Evolutionary conservation across 2,888 invertebrate genomes (phyloP).

Genomic region (Rhyacophila evoluta): DNA sequence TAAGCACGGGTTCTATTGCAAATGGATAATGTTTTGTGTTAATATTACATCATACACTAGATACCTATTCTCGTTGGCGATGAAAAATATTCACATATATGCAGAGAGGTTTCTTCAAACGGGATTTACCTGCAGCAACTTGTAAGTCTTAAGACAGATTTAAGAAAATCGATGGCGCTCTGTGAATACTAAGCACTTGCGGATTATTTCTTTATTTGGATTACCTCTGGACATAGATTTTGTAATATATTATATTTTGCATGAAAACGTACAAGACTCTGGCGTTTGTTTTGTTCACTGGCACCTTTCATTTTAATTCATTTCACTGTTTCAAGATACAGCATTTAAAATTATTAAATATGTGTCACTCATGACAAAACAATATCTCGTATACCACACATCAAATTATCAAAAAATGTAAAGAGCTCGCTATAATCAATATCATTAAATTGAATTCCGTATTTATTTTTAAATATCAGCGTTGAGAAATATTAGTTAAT

Average conservation of each 20-base stretch:
- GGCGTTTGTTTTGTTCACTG: no score
- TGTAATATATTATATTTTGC: background rate
- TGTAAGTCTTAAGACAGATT: constrained; percentile 18
- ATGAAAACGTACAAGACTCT: background rate
- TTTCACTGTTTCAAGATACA: no score
- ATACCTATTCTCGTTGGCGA: background rate
- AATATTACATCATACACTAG: background rate
- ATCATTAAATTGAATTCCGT: no score
- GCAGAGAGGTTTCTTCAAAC: constrained; percentile 22
- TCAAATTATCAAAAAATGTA: no score
- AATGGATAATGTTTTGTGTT: no score
- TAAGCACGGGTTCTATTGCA: background rate
- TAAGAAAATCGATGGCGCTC: constrained; percentile 22
- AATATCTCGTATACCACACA: no score
- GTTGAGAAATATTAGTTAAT: no score
- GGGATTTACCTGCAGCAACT: constrained; percentile 13
- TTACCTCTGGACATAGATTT: constrained; percentile 14
- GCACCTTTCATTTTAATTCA: no score
- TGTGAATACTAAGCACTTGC: background rate
- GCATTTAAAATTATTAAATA: no score
- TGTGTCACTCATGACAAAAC: no score
- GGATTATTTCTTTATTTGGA: constrained; percentile 21
- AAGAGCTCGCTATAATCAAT: no score
- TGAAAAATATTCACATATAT: background rate
- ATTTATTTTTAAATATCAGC: no score